phyloP scores from a whole-genome alignment of 1,140 invertebrate species.

The Anastrepha ludens region DNA sequence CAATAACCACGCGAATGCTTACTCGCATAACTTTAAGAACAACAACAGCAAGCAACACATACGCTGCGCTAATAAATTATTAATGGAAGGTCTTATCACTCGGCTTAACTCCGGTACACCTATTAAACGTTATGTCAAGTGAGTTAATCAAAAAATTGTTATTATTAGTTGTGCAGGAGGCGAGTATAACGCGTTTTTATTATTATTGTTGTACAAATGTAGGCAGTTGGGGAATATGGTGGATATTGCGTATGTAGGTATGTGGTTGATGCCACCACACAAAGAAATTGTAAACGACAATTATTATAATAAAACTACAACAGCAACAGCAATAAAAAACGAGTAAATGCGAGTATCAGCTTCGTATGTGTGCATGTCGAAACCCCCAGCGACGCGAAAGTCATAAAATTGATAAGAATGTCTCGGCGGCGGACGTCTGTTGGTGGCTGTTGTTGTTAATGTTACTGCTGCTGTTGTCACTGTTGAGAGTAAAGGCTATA shows the following conservation, averaged over 20 bases:
- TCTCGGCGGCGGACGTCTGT: constrained; percentile 12
- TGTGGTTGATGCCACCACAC: neutral
- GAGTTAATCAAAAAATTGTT: constrained; percentile 43
- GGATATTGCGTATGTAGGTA: neutral
- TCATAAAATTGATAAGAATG: constrained; percentile 49
- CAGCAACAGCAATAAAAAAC: neutral
- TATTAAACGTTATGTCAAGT: constrained; percentile 52
- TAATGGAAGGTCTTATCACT: constrained; percentile 35
- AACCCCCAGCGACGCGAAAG: constrained; percentile 34
- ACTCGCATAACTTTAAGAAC: neutral
- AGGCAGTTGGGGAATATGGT: neutral
- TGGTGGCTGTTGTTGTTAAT: neutral
- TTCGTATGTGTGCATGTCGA: neutral
- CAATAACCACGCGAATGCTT: neutral
- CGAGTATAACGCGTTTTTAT: neutral
- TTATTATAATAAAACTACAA: constrained; percentile 32
- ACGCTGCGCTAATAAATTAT: constrained; percentile 39
- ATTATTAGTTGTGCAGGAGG: constrained; percentile 22
- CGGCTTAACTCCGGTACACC: constrained; percentile 37
- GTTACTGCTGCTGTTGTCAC: neutral
- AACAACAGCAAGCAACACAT: neutral
- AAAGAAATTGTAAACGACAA: constrained; percentile 36
- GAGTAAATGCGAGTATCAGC: too few relatives aligned
- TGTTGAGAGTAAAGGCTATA: too few relatives aligned
- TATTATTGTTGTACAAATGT: neutral